Evolutionary conservation across 2,113 vertebrate genomes (phyloP), one percentile per base, ranked within the genome.

Genomic region (Tor tambroides): DNA sequence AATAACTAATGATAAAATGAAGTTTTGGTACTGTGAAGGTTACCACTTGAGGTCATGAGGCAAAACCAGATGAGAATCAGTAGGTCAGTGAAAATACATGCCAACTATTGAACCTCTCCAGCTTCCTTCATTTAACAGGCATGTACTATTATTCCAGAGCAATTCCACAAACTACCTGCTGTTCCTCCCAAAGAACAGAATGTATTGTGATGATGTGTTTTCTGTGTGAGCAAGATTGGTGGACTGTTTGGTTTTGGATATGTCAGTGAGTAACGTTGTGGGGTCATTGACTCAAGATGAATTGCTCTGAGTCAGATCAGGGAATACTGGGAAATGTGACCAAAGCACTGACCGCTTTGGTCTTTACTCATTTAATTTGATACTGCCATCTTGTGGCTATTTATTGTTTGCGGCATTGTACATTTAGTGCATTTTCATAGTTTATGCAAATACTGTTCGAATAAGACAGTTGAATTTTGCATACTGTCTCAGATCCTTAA

Each of bases 371-470:
- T 43, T 43, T 81, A 65, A 81, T 41, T 65, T 46, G 38, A 65
- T 46, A 81, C 59, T 28, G 80, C 59, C 80, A 81, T 63, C 80
- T 67, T 65, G 80, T 81, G 80, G 80, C 38, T 46, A 21, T 17
- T 21, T 81, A 41, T 41, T 81, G 38, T 28, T 81, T 21, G 59
- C 8, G 61, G 14, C 38, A 46, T 4, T 10, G 9, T 46, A 43
- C 2, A 23, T 65, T 38, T 19, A 61, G 21, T 14, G 21, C 72
- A 28, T 75, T 72, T 46, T 75, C 38, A 26, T 46, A 11, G 12
- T 75, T 75, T 26, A 46, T 75, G 10, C 72, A 46, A 28, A 26
- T 46, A 46, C 23, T 26, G 11, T 76, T 51, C 6, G 26, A 15
- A 43, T 75, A 2, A 43, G 5, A n/a, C 0, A 2, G 26, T 23